phyloP scores from a whole-genome alignment of 1,140 invertebrate species.

The Macrocentrus cingulum region DNA sequence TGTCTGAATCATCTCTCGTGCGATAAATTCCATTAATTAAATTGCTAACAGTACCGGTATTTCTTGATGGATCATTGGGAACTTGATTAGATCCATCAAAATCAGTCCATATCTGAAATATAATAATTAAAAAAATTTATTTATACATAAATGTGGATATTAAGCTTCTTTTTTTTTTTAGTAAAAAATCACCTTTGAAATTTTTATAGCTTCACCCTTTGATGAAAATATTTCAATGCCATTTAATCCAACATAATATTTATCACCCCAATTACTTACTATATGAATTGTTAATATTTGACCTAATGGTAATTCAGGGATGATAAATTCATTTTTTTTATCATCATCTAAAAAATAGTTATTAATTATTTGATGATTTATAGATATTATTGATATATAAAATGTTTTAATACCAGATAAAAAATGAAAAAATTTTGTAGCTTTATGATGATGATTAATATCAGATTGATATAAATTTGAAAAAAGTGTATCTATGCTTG shows the following conservation, averaged over 20 bases:
- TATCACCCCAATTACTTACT: conserved; percentile 80
- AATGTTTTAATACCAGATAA: too few relatives aligned
- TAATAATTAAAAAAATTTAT: too few relatives aligned
- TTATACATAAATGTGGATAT: too few relatives aligned
- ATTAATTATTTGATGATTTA: too few relatives aligned
- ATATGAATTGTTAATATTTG: conserved; percentile 70
- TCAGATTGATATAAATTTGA: too few relatives aligned
- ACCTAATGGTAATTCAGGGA: conserved; percentile 75
- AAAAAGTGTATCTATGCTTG: background rate
- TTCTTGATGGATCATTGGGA: conserved; percentile 58
- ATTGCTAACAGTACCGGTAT: conserved; percentile 63
- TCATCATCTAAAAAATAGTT: conserved; percentile 23
- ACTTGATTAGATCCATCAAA: conserved; percentile 66
- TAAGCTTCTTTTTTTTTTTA: too few relatives aligned
- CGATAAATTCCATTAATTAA: conserved; percentile 72
- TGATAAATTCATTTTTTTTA: conserved; percentile 53
- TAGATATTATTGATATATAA: too few relatives aligned
- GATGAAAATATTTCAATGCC: conserved; percentile 77
- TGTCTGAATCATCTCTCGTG: conserved; percentile 75
- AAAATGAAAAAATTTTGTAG: too few relatives aligned
- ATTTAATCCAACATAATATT: conserved; percentile 77
- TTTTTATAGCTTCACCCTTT: conserved; percentile 62
- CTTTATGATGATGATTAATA: too few relatives aligned
- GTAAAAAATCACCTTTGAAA: conserved; percentile 58
- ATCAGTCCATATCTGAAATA: conserved; percentile 65